A percentile compares a stretch with the other conserved stretches of the same genome.
Evolutionary conservation across 2,888 invertebrate species (phyloP).

Genomic region (Eremobia ochroleuca): DNA sequence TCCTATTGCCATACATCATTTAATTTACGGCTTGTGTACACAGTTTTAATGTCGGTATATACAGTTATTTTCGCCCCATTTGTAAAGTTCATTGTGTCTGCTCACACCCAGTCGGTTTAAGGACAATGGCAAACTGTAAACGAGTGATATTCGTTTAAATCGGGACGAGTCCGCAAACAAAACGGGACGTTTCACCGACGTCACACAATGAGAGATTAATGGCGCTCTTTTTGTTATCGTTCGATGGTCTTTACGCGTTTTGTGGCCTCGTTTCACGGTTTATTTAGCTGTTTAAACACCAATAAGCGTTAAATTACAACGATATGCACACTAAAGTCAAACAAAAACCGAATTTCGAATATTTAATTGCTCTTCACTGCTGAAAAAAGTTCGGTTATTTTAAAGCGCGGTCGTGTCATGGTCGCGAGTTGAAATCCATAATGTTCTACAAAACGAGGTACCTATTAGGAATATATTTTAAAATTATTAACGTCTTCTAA

Average conservation of each 20-base stretch:
- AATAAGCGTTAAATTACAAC: constrained; percentile 85
- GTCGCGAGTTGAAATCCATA: constrained; percentile 30
- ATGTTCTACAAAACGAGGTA: constrained; percentile 72
- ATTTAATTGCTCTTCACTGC: constrained; percentile 63
- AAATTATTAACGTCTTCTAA: constrained; percentile 84
- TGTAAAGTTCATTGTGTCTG: constrained; percentile 83
- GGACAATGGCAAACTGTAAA: constrained; percentile 85
- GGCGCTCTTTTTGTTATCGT: constrained; percentile 87
- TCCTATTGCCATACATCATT: constrained; percentile 58
- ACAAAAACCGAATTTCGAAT: constrained; percentile 73
- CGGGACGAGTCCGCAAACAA: constrained; percentile 88
- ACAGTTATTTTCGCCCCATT: constrained; percentile 86
- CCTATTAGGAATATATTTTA: constrained; percentile 80
- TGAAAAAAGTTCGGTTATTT: constrained; percentile 65
- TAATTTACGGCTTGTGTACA: constrained; percentile 87
- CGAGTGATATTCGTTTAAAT: constrained; percentile 80
- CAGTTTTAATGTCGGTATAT: constrained; percentile 84
- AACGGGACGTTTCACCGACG: constrained; percentile 83
- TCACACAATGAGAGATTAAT: constrained; percentile 90
- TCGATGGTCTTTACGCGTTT: constrained; percentile 87
- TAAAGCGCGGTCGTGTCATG: constrained; percentile 59
- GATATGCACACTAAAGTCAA: constrained; percentile 76
- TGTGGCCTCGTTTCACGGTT: constrained; percentile 89
- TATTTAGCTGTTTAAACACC: constrained; percentile 87
- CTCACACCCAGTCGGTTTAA: constrained; percentile 88